A percentile compares a stretch with the other conserved stretches of the same genome.
phyloP scores from a whole-genome alignment of 2,113 vertebrate genomes.

The Mus musculus region GRCm39 chr1:131142501-131143000 shows the following conservation, averaged over 20 bases:
- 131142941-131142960: neutral
- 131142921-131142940: neutral
- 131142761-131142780: accelerated
- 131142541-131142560: neutral
- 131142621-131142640: neutral
- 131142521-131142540: neutral
- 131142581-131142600: neutral
- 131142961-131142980: neutral
- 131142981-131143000: neutral
- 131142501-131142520: neutral
- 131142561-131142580: slow-evolving; percentile 1
- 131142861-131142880: neutral
- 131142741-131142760: neutral
- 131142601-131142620: neutral
- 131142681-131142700: neutral
- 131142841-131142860: neutral
- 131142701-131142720: neutral
- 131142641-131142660: neutral
- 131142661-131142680: neutral
- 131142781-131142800: neutral
- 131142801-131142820: accelerated
- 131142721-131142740: neutral
- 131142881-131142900: neutral
- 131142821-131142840: accelerated
- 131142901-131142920: neutral